Evolutionary conservation across 2,888 invertebrate genomes (phyloP), one percentile per base, ranked within the genome.

Genomic region (Melitaea athalia): DNA sequence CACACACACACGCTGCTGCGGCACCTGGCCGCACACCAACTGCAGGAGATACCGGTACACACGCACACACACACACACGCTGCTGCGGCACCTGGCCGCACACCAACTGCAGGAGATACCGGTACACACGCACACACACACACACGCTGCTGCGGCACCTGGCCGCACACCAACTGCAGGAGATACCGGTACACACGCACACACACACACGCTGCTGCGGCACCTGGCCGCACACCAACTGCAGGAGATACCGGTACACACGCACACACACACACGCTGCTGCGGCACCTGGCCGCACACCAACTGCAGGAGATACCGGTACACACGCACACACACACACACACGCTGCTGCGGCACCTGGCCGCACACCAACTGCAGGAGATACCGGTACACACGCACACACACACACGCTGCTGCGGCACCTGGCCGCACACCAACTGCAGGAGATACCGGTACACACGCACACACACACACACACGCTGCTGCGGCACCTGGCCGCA

Each of bases 111-210:
- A 60, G 76, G 47, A 62, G 72, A 53, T 76, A 78, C 72, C 73
- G 74, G 76, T 66, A 45, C 49, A 38, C 8, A 45, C 45, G 4
- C 45, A 11, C 11, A 45, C 45, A 0, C 14, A 11, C 5, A 0
- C 89, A 88, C 82, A 79, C 88, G 67, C 84, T 92, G 72, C 82
- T 92, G 43, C 74, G 75, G 11, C 85, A 82, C 65, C 82, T 92
- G 12, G 86, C 91, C 14, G 79, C 81, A 73, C 45, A 59, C 72
- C 69, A 75, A 75, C 65, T 74, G 76, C 60, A 60, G 76, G 47
- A 62, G 72, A 53, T 76, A 78, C 72, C 73, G 74, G 76, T 66
- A 45, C 49, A 38, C 8, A 45, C 45, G 4, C 45, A 11, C 11
- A 45, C 45, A 0, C 14, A 0, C 89, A 88, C 82, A 79, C 88